Evolutionary conservation across 2,888 invertebrate species (phyloP), one percentile per base, ranked within the genome.

Genomic region (Uropetala carovei): DNA sequence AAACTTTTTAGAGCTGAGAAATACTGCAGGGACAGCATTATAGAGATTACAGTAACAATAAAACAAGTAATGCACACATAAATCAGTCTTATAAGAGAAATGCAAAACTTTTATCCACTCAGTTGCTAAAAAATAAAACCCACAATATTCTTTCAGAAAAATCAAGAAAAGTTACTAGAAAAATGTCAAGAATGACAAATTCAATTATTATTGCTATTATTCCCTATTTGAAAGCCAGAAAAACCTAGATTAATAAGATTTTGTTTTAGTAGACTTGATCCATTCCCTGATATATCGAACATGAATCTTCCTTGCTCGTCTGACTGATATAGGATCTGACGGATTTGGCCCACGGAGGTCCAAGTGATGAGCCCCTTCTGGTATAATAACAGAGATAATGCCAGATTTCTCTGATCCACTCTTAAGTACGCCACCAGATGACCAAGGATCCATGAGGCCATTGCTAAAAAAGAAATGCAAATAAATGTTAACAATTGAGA

Each of bases 361-460:
- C 92, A 98, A 95, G 94, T 98, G 98, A 95, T 98, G 98, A 0
- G 98, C 98, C 0, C 97, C 97, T 94, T 98, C 97, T 0, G 98
- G 96, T 93, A 98, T 97, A 59, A 98, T 95, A 22, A 98, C 96
- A 0, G 98, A 96, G 22, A 96, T 94, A 0, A 98, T 96, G 0
- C 96, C 95, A 9, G 96, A 95, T 92, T 97, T 97, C 64, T 89
- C 64, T 0, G 92, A 18, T 30, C 97, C 95, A 93, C 97, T 97
- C 94, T 96, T 96, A 59, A 98, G 94, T 84, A 98, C 97, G 30
- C 98, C 98, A 94, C 98, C 98, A 93, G 97, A 97, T 92, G 97
- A 97, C 98, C 98, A 98, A 0, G 98, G 98, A 95, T 98, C 98
- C 93, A 98, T 94, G 1, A 98, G 95, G 0, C 98, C 98, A 94